Conservation (phyloP, 2,113 vertebrate species). For the Calcarius ornatus region DNA sequence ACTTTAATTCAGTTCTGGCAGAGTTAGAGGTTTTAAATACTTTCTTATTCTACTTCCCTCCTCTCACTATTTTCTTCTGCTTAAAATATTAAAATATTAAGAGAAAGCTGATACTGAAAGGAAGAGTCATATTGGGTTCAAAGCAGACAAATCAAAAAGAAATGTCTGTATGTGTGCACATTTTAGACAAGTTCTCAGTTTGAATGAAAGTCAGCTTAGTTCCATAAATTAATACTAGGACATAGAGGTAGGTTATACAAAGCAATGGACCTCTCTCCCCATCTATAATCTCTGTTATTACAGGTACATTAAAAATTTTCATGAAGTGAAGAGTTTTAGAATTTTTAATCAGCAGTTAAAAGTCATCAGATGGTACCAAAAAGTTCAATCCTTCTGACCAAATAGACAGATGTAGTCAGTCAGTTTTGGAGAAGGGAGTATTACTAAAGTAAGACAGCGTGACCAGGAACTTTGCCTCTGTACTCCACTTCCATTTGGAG, state of each 20-base stretch:
- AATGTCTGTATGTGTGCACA: background rate
- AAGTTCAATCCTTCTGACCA: background rate
- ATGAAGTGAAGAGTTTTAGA: background rate
- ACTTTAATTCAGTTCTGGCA: background rate
- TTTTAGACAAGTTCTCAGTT: background rate
- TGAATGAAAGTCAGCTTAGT: background rate
- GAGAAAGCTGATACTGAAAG: background rate
- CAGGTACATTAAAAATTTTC: background rate
- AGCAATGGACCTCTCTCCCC: background rate
- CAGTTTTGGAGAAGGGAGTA: background rate
- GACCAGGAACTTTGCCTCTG: background rate
- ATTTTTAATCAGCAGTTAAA: background rate
- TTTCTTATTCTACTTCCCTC: background rate
- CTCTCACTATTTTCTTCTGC: background rate
- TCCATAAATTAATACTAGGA: background rate
- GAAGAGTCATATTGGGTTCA: background rate
- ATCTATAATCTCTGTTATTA: background rate
- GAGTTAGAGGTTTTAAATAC: background rate
- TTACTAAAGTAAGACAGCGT: too few relatives aligned
- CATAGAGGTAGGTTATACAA: background rate
- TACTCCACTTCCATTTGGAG: background rate
- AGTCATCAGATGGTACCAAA: background rate
- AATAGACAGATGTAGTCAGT: background rate
- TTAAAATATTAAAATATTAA: background rate
- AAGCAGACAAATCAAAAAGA: background rate